Evolutionary conservation across 2,797 vertebrate species (phyloP).

Genomic region (Lithobates sylvaticus): DNA sequence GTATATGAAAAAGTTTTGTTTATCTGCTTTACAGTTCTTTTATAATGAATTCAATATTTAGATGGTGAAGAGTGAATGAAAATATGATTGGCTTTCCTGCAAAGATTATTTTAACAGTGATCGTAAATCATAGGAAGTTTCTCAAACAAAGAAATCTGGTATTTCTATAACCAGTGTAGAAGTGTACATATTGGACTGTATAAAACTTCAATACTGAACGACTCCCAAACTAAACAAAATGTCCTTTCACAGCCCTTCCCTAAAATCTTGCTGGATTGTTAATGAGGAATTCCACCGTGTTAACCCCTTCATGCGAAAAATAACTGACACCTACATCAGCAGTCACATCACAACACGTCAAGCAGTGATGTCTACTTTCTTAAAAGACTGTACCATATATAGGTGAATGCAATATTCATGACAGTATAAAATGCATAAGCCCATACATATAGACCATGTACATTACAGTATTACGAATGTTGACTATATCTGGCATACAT

Average conservation of each 20-base stretch:
- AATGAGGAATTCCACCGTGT: conserved; percentile 33
- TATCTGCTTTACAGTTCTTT: not conserved
- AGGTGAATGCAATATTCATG: not conserved
- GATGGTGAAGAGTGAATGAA: conserved; percentile 32
- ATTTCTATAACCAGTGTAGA: conserved; percentile 47
- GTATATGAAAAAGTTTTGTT: conserved; percentile 6
- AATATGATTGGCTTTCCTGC: conserved; percentile 7
- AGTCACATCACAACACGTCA: not conserved
- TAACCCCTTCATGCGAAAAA: conserved; percentile 27
- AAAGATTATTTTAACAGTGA: conserved; percentile 38
- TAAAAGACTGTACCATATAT: not conserved
- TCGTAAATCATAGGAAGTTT: conserved; percentile 40
- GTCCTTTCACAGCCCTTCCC: conserved; percentile 38
- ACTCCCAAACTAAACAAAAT: conserved; percentile 58
- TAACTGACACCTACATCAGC: not conserved
- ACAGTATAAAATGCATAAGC: not conserved
- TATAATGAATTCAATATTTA: conserved; percentile 27
- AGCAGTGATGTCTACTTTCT: not conserved
- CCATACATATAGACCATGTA: not conserved
- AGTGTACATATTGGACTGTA: conserved; percentile 20
- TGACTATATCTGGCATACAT: not conserved
- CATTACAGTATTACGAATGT: not conserved
- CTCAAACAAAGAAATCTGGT: conserved; percentile 40
- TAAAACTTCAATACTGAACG: conserved; percentile 15
- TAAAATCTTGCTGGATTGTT: conserved; percentile 25